A percentile compares a stretch with the other conserved stretches of the same genome.
Conservation (phyloP, 2,797 vertebrate genomes). For the Falco novaeseelandiae region DNA sequence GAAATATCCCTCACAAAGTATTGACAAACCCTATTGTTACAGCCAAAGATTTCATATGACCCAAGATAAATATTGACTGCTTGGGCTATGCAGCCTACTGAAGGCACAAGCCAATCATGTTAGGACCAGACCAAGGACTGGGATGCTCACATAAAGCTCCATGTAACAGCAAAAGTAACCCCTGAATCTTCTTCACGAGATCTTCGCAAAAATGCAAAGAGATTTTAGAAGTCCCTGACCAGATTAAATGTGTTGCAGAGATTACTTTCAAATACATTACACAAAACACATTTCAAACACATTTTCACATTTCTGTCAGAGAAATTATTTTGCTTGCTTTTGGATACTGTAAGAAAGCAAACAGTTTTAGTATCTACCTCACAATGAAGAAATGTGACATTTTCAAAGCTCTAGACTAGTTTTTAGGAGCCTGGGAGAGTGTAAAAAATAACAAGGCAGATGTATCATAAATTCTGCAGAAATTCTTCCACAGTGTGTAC, state of each 20-base stretch:
- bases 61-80: neutral
- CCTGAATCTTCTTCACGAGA: neutral
- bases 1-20: neutral
- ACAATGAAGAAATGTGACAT: accelerated
- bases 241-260: neutral
- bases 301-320: neutral
- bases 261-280: neutral
- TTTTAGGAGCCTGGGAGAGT: neutral
- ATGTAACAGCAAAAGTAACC: neutral
- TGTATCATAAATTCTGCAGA: neutral
- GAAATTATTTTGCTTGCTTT: neutral
- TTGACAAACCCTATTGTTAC: neutral
- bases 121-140: neutral
- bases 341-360: neutral
- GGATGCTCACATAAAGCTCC: neutral
- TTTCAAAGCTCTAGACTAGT: neutral
- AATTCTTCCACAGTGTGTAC: neutral
- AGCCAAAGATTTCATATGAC: neutral
- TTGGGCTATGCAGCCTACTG: neutral
- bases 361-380: neutral
- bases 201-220: neutral
- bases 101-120: neutral
- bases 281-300: neutral
- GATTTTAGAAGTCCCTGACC: neutral
- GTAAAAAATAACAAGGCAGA: neutral